Base-by-base conservation (phyloP, 2,888 invertebrate species). In the Acronicta leporina region DNA sequence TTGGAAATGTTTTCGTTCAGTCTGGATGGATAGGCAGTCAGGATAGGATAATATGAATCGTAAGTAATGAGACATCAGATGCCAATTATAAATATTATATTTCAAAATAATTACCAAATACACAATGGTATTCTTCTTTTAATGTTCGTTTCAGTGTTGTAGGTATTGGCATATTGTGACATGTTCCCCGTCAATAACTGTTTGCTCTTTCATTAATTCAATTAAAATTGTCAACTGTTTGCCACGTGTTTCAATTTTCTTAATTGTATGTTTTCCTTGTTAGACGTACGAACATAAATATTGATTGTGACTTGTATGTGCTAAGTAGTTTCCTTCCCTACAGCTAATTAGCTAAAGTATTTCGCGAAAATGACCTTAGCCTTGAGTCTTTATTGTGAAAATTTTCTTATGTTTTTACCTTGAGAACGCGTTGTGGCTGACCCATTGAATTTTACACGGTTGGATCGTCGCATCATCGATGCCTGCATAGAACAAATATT, bases 291-390 rank as follows among this genome's bases (percentile, higher is more conserved):
- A 56, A 33, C 20, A 60, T 55, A 62, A 72, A 73, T 69, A 76
- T 69, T 74, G 62, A 68, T 68, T 68, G 40, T 52, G 14, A 48
- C n/a, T 48, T 30, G 33, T 48, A 44, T 49, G 44, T 25, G 67
- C 25, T 53, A 50, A 65, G 47, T 65, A 61, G 57, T 15, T 30
- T 14, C 35, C 33, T 46, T 62, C 35, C 40, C 41, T 20, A 40
- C 48, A 46, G 15, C 51, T 73, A 73, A 73, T 73, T 73, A 69
- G 62, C 68, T 54, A 27, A 68, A 69, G 73, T 69, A 72, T 69
- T 43, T 41, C 47, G 46, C 42, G 30, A 40, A 62, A 55, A 42
- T 40, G 20, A 5, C 56, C 55, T 42, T 42, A 33, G 11, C 73
- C 53, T 73, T 62, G 43, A 14, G 14, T 15, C 43, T 11, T 40